phyloP scores from a whole-genome alignment of 2,797 vertebrate species.

The Lepus townsendii region DNA sequence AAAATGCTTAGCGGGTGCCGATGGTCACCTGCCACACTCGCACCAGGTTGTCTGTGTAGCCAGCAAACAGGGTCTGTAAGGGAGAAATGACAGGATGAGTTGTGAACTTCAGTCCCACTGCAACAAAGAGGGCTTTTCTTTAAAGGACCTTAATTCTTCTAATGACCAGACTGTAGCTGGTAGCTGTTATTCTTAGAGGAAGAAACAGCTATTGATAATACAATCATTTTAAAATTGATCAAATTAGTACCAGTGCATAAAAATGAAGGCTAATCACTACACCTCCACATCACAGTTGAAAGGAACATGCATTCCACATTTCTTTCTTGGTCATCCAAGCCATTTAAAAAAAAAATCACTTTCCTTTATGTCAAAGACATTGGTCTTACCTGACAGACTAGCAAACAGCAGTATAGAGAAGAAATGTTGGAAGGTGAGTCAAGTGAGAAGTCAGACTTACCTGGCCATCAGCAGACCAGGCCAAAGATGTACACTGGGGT shows the following conservation, averaged over 20 bases:
- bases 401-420: background rate
- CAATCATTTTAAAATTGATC: background rate
- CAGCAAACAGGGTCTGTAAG: slow-evolving; percentile 96
- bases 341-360: background rate
- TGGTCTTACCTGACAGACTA: background rate
- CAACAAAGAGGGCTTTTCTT: background rate
- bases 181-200: background rate
- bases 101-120: background rate
- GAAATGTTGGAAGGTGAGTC: background rate
- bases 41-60: slow-evolving; percentile 98
- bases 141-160: background rate
- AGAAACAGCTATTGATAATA: background rate
- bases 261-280: background rate
- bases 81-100: background rate
- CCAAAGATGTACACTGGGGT: slow-evolving; percentile 95
- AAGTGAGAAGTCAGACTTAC: slow-evolving; percentile 84
- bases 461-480: slow-evolving; percentile 98
- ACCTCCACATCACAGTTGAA: background rate
- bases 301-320: no score
- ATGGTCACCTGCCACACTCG: slow-evolving; percentile 99
- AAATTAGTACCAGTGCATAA: background rate
- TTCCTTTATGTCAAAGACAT: background rate
- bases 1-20: slow-evolving; percentile 93
- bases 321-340: no score
- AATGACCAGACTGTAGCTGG: background rate